Base-by-base conservation (phyloP, 2,888 invertebrate species). In the Drosophila anomelani region DNA sequence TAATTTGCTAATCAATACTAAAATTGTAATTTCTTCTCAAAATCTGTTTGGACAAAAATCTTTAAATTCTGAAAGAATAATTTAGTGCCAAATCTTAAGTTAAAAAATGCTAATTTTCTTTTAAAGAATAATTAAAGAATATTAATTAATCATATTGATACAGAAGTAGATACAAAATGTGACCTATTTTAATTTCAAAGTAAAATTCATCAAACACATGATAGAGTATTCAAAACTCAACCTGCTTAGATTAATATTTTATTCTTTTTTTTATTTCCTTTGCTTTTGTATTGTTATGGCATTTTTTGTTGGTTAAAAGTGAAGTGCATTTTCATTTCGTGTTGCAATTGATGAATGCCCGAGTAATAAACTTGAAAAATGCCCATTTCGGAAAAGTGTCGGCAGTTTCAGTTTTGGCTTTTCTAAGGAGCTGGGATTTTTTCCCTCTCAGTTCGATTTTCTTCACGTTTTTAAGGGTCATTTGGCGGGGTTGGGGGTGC, bases 311-410 rank as follows among this genome's bases (percentile, higher is more conserved):
- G 66, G 72, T 66, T 51, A 46, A 38, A 58, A 66, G 72, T 72
- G 70, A 81, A 57, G 81, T 71, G 76, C 71, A 78, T 81, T 82
- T 83, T 69, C 67, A 74, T 71, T 81, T 64, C 57, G 34, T 75
- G 53, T 59, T 75, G 66, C 77, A 67, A 77, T 81, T 73, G 85
- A 85, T 79, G 76, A 87, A 83, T 83, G 77, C 60, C 71, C 60
- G 46, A 73, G 87, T 77, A 85, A 84, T 83, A 84, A 86, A 82
- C 85, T 81, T 84, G 79, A 86, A 79, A 75, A 86, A 86, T 86
- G 76, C 69, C 68, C 81, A 75, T 78, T 85, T 63, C 34, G 29
- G 56, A 43, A 54, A 57, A 47, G 62, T 57, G 64, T 62, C 57
- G 56, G 63, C 51, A 39, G 41, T 58, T 54, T 46, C n/a, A 38